Evolutionary conservation across 2,888 invertebrate species (phyloP), one percentile per base, ranked within the genome.

Genomic region (Dryobota labecula): DNA sequence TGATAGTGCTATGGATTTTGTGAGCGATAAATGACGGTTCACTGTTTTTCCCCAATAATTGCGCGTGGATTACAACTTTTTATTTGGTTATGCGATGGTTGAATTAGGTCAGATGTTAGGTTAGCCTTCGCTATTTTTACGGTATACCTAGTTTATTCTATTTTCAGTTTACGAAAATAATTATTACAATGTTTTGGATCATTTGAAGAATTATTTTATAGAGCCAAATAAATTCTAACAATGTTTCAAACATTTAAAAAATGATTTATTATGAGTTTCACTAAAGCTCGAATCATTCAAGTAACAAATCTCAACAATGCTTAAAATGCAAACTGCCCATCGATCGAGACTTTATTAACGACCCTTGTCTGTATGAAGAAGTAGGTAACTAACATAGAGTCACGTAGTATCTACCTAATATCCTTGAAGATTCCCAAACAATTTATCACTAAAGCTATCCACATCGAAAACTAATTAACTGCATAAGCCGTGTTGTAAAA

Each of bases 11-110:
- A 30, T 27, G 8, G 11, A 27, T 65, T 58, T 49, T 13, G 8
- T 68, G 33, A 45, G n/a, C 13, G 47, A 80, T 47, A 36, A 65
- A 58, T 65, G 13, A 47, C 11, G 18, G 13, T 30, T 13, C 24
- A 49, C n/a, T 58, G 33, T 74, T 63, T 53, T 63, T 54, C 30
- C 8, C 36, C 41, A 24, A 49, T 61, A 43, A 38, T 61, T 41
- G 5, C 6, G 9, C 33, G 24, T 24, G 54, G 36, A 70, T 78
- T 4, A 61, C 71, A 38, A 24, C 4, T 24, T 60, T 76, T 60
- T 30, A 47, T 70, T 60, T 60, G 11, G 18, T 36, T 43, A 6
- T 27, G 5, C 27, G 33, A 30, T 47, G n/a, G 13, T 53, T 53
- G 27, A 8, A 54, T 47, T 63, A 45, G 11, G 7, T 51, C 47